Evolutionary conservation across 2,888 invertebrate genomes (phyloP), one percentile per base, ranked within the genome.

Genomic region (Alentia gelatinosa): DNA sequence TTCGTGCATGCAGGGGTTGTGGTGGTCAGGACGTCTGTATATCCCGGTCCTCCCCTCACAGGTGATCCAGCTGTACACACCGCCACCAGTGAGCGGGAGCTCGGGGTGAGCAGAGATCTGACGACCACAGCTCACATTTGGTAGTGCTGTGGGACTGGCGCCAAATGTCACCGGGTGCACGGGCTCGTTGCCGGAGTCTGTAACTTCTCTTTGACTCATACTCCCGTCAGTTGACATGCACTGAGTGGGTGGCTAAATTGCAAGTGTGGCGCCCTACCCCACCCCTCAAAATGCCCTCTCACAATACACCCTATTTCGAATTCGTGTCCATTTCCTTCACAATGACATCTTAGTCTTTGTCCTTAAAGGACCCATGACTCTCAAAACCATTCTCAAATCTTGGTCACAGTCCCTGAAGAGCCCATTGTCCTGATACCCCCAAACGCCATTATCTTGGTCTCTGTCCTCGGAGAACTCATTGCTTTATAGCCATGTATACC

Each of bases 151-250:
- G 68, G 68, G 68, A 68, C 68, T 9, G 30, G 30, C n/a, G 68
- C 68, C 68, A 68, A 68, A 68, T 68, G 68, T 68, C 68, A 68
- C 68, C 68, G 68, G 33, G 68, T 68, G 68, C 68, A 68, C n/a
- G 30, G 12, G 30, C 68, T 68, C 68, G 1, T 30, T 26, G 12
- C 26, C 30, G 68, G 68, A 30, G 68, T 68, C 68, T 68, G 68
- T 68, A 68, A 68, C 68, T 68, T 68, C n/a, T 68, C 68, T 30
- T 68, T 68, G 68, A 68, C 68, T 68, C 68, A 68, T 68, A 30
- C 26, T 1, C 1, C 30, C 5, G 9, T 3, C n/a, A 68, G 68
- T 68, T 68, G 68, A 68, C 68, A 68, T 68, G 68, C 68, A 68
- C 68, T 68, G 68, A 68, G 68, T 4, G 68, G 68, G 68, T 68